These are phyloP conservation scores for Epinotia ramella DNA, from an alignment of 2,888 invertebrate genomes.

Conservation along the genomic window DNA sequence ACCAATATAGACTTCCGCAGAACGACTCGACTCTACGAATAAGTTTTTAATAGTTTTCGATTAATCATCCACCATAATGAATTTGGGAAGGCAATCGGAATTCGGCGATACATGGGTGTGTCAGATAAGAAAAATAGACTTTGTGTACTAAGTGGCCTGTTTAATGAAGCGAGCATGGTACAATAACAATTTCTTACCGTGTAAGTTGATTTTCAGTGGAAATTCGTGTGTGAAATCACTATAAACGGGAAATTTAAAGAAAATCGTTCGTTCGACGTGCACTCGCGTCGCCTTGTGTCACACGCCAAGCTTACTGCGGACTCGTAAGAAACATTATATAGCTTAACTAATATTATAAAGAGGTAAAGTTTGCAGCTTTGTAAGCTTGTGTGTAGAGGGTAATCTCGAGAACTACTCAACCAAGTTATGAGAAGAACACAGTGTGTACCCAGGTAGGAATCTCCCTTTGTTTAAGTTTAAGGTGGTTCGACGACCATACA, in stretches of 20 bases:
- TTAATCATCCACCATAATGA: constrained; percentile 46
- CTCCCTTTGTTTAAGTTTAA: no score
- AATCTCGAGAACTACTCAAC: no score
- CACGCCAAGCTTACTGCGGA: no score
- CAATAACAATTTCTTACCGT: constrained; percentile 58
- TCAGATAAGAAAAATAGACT: constrained; percentile 62
- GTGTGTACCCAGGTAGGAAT: no score
- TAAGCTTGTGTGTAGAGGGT: no score
- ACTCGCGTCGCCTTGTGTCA: constrained; percentile 68
- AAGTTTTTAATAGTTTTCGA: constrained; percentile 19
- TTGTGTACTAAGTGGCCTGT: not conserved
- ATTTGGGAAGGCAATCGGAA: constrained; percentile 54
- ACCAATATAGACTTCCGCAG: constrained; percentile 62
- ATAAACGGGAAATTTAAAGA: constrained; percentile 57
- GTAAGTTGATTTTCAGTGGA: constrained; percentile 51
- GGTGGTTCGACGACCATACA: no score
- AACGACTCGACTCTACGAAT: constrained; percentile 46
- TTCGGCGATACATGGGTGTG: constrained; percentile 77
- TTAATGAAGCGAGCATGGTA: not conserved
- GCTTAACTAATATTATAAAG: no score
- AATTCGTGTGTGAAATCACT: constrained; percentile 52
- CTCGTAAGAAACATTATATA: no score
- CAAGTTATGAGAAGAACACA: no score
- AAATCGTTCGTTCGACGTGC: constrained; percentile 70
- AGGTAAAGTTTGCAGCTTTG: no score